Evolutionary conservation across 1,140 invertebrate species (phyloP), one percentile per base, ranked within the genome.

Genomic region (Hypsibius dujardini): DNA sequence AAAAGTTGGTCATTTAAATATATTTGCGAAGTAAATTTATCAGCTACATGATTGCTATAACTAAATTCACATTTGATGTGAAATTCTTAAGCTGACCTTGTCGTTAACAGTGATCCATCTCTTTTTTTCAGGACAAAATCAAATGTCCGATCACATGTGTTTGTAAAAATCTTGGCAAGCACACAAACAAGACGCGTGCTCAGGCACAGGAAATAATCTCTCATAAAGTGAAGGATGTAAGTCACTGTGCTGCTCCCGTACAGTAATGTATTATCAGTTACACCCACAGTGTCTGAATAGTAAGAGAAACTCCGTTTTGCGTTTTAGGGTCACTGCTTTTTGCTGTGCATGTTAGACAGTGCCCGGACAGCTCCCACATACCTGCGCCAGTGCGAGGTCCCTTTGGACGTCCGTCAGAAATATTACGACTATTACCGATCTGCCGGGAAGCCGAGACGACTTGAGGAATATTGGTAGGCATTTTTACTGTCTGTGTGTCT

Each of bases 271-370:
- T 7, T 56, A 7, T 56, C 50, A 56, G 7, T 56, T 7, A 56
- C 7, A 56, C 50, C n/a, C n/a, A n/a, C 7, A 7, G 50, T 7
- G 50, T n/a, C n/a, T 7, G 7, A 56, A 56, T n/a, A 56, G 50
- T 7, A 7, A 56, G n/a, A n/a, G n/a, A 56, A 7, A 56, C n/a
- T 56, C n/a, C 50, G 7, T 56, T 56, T 56, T 56, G 50, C n/a
- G 7, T n/a, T 56, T 56, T 67, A 67, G 62, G 62, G 62, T 3
- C 12, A 14, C 42, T 67, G 62, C 42, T 67, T 67, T 42, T 42
- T 67, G 62, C 42, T 67, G 42, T 67, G 62, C 42, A 3, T 67
- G 62, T 42, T 67, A 42, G 62, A 67, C 62, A 67, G 42, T 67
- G 7, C 7, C 12, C 62, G 62, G 3, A 42, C 7, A 12, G 62